Base-by-base conservation (phyloP, 2,888 invertebrate species). In the Nymphalis polychloros region DNA sequence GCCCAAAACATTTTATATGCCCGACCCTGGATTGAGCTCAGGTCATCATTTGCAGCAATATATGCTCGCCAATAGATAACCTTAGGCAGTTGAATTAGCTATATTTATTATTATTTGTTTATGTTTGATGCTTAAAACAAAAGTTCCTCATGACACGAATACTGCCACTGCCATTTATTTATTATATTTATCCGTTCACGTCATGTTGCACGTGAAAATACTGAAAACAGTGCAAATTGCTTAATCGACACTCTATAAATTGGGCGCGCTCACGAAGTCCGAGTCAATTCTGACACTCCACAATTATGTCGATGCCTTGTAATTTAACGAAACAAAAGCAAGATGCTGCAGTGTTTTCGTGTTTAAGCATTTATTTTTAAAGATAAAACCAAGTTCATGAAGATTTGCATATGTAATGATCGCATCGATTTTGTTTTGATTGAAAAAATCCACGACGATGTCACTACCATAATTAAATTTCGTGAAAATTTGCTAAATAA, bases 241-340 rank as follows among this genome's bases (percentile, higher is more conserved):
- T 79, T 79, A 78, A 79, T 79, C 73, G 77, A 69, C 74, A 71
- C 60, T 61, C 57, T 63, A 71, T 70, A 72, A 79, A 82, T 81
- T 79, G 77, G 73, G 68, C 67, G 60, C 72, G 74, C 72, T 76
- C 80, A 81, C 79, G 79, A 71, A 78, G 63, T 55, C 55, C 68
- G 59, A 48, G 41, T 62, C 19, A 35, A 47, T 59, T 63, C 60
- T 48, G 66, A 69, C 72, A 73, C 73, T 68, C 65, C 66, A 70
- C 72, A 73, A 78, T 81, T 78, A 81, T 72, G 66, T 59, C 59
- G 59, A 66, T 61, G 59, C 63, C 59, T 63, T 65, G 59, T 66
- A 69, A 69, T 66, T 69, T 69, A 59, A 63, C 20, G 52, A 65
- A 68, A 68, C 35, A 60, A 60, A 55, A 57, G 50, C 59, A 60